A percentile compares a stretch with the other conserved stretches of the same genome.
phyloP scores from a whole-genome alignment of 2,113 vertebrate species.

The Mellivora capensis region DNA sequence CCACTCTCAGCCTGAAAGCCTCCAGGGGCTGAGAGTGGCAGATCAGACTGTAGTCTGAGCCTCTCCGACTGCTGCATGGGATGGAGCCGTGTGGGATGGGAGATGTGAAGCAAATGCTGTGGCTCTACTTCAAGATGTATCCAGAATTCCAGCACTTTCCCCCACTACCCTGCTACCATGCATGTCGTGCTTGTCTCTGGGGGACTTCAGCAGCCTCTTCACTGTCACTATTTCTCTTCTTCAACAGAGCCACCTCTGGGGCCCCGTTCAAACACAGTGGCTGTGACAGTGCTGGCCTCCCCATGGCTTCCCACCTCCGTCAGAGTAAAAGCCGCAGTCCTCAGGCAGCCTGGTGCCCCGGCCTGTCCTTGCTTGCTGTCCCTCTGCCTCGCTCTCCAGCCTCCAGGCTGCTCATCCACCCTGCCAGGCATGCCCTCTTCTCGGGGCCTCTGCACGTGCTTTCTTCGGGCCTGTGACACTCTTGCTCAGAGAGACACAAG shows the following conservation, averaged over 20 bases:
- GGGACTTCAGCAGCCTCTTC: not conserved
- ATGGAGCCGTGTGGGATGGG: too few species aligned
- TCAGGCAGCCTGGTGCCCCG: too few species aligned
- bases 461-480: not conserved
- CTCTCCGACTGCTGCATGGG: not conserved
- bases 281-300: not conserved
- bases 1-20: not conserved
- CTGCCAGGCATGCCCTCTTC: not conserved
- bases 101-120: not conserved
- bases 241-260: not conserved
- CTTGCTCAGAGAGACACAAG: not conserved
- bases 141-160: not conserved
- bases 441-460: not conserved
- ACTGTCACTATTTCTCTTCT: not conserved
- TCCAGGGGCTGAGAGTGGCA: not conserved
- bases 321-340: not conserved
- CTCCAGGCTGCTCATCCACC: not conserved
- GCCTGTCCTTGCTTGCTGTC: not conserved
- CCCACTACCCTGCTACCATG: not conserved
- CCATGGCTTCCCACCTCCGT: not conserved
- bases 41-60: not conserved
- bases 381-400: not conserved
- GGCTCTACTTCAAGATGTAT: not conserved
- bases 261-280: not conserved
- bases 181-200: not conserved